These are phyloP conservation scores for Notamacropus eugenii DNA, from an alignment of 2,797 vertebrate species.

Conservation along the genomic window DNA sequence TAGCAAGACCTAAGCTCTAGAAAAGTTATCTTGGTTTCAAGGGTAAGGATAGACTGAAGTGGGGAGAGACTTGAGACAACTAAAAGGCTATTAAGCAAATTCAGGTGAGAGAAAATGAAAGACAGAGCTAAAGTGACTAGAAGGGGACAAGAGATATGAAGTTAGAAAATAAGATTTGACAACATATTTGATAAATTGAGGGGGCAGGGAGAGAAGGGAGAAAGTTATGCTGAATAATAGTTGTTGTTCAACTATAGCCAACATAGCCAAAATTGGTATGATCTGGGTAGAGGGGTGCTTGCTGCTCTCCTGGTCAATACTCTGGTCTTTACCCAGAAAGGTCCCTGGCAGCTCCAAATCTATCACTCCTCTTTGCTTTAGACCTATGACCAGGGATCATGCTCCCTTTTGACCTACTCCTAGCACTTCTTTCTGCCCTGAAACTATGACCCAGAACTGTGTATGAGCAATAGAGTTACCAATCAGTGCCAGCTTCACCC, in stretches of 20 bases:
- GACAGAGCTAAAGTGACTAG: background rate
- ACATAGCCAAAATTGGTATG: background rate
- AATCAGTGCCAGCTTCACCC: background rate
- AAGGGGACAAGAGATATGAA: background rate
- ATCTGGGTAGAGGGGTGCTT: background rate
- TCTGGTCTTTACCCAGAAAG: background rate
- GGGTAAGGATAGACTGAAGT: background rate
- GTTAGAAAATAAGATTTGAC: background rate
- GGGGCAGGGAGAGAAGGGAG: accelerated
- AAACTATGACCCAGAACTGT: background rate
- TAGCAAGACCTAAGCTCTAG: background rate
- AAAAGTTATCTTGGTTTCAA: background rate
- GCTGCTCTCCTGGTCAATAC: background rate
- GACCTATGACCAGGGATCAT: background rate
- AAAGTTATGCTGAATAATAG: background rate
- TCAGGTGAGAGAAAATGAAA: background rate
- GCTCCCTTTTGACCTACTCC: background rate
- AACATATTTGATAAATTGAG: background rate
- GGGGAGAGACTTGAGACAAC: background rate
- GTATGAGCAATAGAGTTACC: background rate
- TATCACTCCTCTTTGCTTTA: background rate
- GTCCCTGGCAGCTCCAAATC: accelerated
- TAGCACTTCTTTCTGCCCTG: too few species aligned
- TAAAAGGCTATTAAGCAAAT: background rate
- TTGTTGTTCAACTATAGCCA: background rate